Base-by-base conservation (phyloP, 2,113 vertebrate genomes). In the Hippolais icterina region DNA sequence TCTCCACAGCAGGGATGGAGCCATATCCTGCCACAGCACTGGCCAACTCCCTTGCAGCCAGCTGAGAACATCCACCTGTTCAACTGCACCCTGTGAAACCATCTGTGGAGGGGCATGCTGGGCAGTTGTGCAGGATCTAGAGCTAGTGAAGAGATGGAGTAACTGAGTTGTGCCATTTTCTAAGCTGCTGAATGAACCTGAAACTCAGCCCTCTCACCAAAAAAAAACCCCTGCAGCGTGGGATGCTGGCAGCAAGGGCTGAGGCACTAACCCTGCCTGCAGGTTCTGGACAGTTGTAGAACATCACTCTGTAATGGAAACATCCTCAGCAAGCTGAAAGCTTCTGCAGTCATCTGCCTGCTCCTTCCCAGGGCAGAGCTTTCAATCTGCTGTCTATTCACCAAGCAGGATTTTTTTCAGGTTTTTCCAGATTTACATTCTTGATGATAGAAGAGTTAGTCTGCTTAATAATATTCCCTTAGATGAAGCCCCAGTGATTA, bases 381-480 rank as follows among this genome's bases (percentile, higher is more conserved):
- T 87, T 89, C 53, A 25, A 68, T 47, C 11, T 56, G 21, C n/a
- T 87, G 3, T 29, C 54, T 64, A 78, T 63, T 84, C 78, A 84
- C 37, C 53, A 79, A 65, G 47, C 52, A 75, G 41, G 69, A 83
- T 37, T 78, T 66, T 87, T 77, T 91, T 37, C 91, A 94, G 80
- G 87, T 95, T 95, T 92, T 95, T 92, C 91, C 74, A 61, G 87
- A 80, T 78, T 87, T 81, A 70, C 64, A 49, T 8, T 68, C 52
- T 52, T 37, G n/a, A 70, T 1, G 10, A 82, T 1, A 89, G 49
- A 88, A 28, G 24, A 81, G 10, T 39, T 56, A 68, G 61, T 53
- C 61, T 82, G 31, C n/a, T 49, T 82, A 91, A 56, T 52, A 82
- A 64, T 18, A 79, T 49, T 89, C 20, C 41, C 28, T 39, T 50